Base-by-base conservation (phyloP, 2,113 vertebrate genomes). In the Eulacestoma nigropectus region DNA sequence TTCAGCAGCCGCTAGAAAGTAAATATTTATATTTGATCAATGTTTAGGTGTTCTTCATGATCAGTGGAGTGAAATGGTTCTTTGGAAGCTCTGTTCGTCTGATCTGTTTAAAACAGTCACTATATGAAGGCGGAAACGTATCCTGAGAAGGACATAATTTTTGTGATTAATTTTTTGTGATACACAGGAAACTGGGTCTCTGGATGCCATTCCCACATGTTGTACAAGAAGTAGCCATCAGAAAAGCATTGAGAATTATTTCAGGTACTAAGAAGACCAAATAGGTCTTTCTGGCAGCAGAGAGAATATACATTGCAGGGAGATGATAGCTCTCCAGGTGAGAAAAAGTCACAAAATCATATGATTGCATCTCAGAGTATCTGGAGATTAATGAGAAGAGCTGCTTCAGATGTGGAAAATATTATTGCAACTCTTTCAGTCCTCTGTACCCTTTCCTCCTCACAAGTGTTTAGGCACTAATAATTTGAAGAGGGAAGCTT, bases 31-130 rank as follows among this genome's bases (percentile, higher is more conserved):
- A 10, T 75, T 55, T 92, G 19, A 41, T 79, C 13, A 37, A 17
- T 42, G 25, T 44, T 67, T 69, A 68, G 44, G 44, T 4, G 10
- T 2, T 56, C 13, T 62, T 74, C 0, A 0, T 69, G 29, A 5
- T 41, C 42, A 53, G 22, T 33, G 29, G 6, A 64, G 8, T 19
- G 8, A 76, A 52, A 8, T 3, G 5, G 1, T 33, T 85, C 42
- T 56, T 80, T 4, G 8, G 39, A 82, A 90, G 21, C 11, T 93
- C 33, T 21, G 39, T 52, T 88, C 23, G 17, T 37, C 7, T 41
- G 41, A 35, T 2, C 1, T 53, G 6, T 35, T 73, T 44, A 18
- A 65, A 37, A 56, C 11, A 69, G n/a, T 46, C 32, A n/a, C 5
- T 7, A 4, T 29, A 19, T 15, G 39, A 59, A 59, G 6, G 7